A percentile compares a stretch with the other conserved stretches of the same genome.
phyloP scores from a whole-genome alignment of 2,797 vertebrate species.

The Catostomus latipinnis region DNA sequence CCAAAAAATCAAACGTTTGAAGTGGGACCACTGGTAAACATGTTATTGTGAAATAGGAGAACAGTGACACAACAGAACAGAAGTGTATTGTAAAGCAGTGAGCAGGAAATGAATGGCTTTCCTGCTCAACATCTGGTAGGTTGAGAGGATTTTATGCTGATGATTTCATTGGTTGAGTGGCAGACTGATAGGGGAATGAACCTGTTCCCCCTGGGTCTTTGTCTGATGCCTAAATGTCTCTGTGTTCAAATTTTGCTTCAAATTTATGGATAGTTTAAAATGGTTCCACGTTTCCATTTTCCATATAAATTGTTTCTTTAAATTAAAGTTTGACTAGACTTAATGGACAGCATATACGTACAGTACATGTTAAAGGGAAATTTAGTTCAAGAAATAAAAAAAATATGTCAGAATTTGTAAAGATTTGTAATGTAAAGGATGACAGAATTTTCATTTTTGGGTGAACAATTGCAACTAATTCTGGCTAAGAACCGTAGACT shows the following conservation, averaged over 20 bases:
- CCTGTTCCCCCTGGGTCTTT: background rate
- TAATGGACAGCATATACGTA: too few species aligned
- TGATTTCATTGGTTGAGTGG: background rate
- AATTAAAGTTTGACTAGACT: too few species aligned
- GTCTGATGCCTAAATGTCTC: background rate
- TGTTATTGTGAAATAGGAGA: conserved; percentile 22
- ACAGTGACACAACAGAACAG: background rate
- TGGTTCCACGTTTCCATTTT: background rate
- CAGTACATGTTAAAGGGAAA: too few species aligned
- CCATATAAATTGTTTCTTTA: too few species aligned
- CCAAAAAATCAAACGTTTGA: conserved; percentile 13
- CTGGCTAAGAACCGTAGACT: background rate
- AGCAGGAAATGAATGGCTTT: background rate
- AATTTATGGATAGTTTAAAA: background rate
- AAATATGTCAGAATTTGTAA: too few species aligned
- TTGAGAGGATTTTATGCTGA: background rate
- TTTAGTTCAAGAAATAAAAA: too few species aligned
- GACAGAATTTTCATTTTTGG: too few species aligned
- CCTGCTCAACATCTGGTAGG: conserved; percentile 1
- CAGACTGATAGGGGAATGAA: background rate
- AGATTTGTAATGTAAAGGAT: too few species aligned
- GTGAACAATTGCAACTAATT: background rate
- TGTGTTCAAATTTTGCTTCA: background rate
- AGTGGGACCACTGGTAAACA: background rate
- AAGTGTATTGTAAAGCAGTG: background rate